A percentile compares a stretch with the other conserved stretches of the same genome.
phyloP scores from a whole-genome alignment of 2,113 vertebrate genomes.

The Chaetops frenatus region DNA sequence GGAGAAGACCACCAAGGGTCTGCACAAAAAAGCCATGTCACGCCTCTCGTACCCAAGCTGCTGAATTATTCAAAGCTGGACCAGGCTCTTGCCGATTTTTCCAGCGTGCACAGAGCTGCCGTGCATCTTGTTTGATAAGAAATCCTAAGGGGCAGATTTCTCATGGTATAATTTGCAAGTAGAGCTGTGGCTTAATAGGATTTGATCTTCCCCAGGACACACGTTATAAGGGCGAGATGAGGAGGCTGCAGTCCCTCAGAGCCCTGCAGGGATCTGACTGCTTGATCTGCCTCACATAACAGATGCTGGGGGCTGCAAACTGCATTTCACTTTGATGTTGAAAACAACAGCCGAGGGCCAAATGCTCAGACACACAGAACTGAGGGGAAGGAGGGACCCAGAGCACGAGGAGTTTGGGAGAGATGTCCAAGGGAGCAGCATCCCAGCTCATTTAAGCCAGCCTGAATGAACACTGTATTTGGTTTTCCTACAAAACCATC shows the following conservation, averaged over 20 bases:
- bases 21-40: not conserved
- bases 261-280: not conserved
- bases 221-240: not conserved
- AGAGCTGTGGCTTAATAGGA: constrained; percentile 30
- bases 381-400: not conserved
- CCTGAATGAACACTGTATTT: not conserved
- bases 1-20: not conserved
- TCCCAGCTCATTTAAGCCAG: not conserved
- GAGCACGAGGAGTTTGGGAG: not conserved
- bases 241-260: not conserved
- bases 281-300: not conserved
- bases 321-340: not conserved
- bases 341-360: not conserved
- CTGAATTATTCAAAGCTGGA: constrained; percentile 47
- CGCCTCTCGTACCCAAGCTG: not conserved
- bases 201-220: constrained; percentile 30
- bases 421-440: not conserved
- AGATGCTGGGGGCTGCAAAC: not conserved
- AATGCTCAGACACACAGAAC: not conserved
- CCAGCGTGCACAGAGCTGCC: not conserved
- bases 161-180: not conserved
- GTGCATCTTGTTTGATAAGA: constrained; percentile 25
- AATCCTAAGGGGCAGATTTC: constrained; percentile 39
- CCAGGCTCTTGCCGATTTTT: not conserved
- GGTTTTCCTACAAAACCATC: not conserved